phyloP scores from a whole-genome alignment of 2,888 invertebrate genomes.

The Ectemnius lituratus region DNA sequence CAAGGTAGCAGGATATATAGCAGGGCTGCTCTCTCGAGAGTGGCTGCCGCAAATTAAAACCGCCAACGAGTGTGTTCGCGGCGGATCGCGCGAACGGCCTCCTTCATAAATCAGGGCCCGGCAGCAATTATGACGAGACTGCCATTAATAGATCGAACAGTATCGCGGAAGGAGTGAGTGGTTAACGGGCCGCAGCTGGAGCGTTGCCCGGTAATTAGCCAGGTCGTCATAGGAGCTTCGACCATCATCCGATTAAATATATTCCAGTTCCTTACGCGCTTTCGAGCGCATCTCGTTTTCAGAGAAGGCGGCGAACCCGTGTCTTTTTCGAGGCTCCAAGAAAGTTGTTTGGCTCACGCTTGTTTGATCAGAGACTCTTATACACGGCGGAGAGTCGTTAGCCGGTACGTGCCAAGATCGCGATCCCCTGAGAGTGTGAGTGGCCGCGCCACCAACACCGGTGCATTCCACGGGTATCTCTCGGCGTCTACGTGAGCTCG shows the following conservation, averaged over 20 bases:
- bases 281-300: not conserved
- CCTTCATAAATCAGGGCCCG: slow-evolving; percentile 35
- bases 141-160: slow-evolving; percentile 38
- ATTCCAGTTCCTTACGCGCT: slow-evolving; percentile 15
- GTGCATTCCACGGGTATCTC: not conserved
- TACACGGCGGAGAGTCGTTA: slow-evolving; percentile 59
- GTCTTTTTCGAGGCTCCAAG: slow-evolving; percentile 22
- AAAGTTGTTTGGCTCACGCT: slow-evolving; percentile 52
- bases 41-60: slow-evolving; percentile 9
- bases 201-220: slow-evolving; percentile 23
- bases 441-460: slow-evolving; percentile 39
- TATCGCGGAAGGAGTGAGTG: slow-evolving; percentile 2
- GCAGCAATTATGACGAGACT: slow-evolving; percentile 32
- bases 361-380: slow-evolving; percentile 62
- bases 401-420: slow-evolving; percentile 60
- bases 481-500: not conserved
- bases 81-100: slow-evolving; percentile 12
- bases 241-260: slow-evolving; percentile 15
- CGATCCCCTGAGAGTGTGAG: slow-evolving; percentile 35
- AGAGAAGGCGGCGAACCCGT: slow-evolving; percentile 1
- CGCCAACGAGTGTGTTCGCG: not conserved
- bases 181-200: not conserved
- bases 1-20: not conserved
- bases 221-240: slow-evolving; percentile 8
- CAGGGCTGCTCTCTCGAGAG: not conserved